Percentiles rank a stretch among this genome's conserved stretches.
Conservation (phyloP, 2,888 invertebrate species). For the Lasius platythorax region DNA sequence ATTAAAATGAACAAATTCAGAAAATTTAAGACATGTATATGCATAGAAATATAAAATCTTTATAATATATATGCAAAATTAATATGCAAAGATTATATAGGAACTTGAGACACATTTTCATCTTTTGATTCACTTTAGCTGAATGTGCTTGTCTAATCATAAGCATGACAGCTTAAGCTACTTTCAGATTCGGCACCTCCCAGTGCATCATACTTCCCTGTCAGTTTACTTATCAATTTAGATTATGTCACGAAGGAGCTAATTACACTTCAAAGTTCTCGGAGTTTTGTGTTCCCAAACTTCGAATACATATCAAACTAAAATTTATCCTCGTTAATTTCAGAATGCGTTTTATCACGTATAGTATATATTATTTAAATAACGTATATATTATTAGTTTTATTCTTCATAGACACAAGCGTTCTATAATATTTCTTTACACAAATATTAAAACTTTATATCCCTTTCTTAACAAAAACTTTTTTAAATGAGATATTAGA, state of each 20-base stretch:
- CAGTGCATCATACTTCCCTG: slow-evolving; percentile 79
- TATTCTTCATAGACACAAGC: not conserved
- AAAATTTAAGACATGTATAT: not conserved
- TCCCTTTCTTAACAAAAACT: not conserved
- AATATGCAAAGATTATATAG: not conserved
- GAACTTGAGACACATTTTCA: slow-evolving; percentile 61
- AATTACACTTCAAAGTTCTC: slow-evolving; percentile 78
- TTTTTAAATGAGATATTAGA: not conserved
- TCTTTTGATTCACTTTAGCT: slow-evolving; percentile 83
- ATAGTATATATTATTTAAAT: not conserved
- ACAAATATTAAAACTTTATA: not conserved
- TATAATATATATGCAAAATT: not conserved
- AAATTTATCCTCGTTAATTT: not conserved
- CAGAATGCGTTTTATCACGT: not conserved
- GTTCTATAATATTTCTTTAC: not conserved
- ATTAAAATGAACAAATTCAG: not conserved
- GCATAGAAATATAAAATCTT: not conserved
- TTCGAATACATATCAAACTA: not conserved
- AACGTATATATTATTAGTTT: not conserved
- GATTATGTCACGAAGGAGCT: slow-evolving; percentile 85
- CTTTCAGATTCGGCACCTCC: slow-evolving; percentile 80
- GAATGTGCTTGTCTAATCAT: slow-evolving; percentile 80
- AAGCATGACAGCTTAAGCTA: slow-evolving; percentile 78
- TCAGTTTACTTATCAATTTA: slow-evolving; percentile 85
- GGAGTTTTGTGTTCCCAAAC: not conserved